Percentiles rank a stretch among this genome's conserved stretches.
phyloP scores from a whole-genome alignment of 2,113 vertebrate species.

The Odontesthes bonariensis region DNA sequence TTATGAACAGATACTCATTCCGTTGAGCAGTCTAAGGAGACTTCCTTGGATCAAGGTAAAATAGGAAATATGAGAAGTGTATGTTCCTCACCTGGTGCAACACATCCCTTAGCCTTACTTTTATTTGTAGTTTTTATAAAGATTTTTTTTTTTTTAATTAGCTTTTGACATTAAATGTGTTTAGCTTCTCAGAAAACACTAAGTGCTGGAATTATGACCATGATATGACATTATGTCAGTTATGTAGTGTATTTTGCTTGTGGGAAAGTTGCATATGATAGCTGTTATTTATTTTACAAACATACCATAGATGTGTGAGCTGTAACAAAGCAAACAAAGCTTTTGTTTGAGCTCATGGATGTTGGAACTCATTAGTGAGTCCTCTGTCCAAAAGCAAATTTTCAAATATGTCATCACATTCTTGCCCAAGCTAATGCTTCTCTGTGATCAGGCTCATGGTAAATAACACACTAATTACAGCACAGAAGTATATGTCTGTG shows the following conservation, averaged over 20 bases:
- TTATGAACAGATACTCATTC: too few species aligned
- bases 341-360: neutral
- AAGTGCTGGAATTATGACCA: neutral
- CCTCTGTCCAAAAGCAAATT: constrained; percentile 4
- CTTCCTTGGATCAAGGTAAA: too few species aligned
- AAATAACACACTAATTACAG: constrained; percentile 28
- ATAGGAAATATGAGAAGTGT: too few species aligned
- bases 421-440: neutral
- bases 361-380: constrained; percentile 3
- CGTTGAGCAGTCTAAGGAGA: too few species aligned
- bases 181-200: neutral
- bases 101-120: too few species aligned
- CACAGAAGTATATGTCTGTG: constrained; percentile 20
- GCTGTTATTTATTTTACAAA: neutral
- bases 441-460: constrained; percentile 31
- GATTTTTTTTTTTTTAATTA: too few species aligned
- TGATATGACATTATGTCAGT: neutral
- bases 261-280: neutral
- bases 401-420: constrained; percentile 46
- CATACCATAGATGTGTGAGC: neutral
- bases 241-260: neutral
- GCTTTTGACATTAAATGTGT: too few species aligned
- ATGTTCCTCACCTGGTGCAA: too few species aligned
- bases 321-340: neutral
- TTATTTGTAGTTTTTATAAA: too few species aligned